Evolutionary conservation across 2,797 vertebrate genomes (phyloP), one percentile per base, ranked within the genome.

Genomic region (Urocyon cinereoargenteus): DNA sequence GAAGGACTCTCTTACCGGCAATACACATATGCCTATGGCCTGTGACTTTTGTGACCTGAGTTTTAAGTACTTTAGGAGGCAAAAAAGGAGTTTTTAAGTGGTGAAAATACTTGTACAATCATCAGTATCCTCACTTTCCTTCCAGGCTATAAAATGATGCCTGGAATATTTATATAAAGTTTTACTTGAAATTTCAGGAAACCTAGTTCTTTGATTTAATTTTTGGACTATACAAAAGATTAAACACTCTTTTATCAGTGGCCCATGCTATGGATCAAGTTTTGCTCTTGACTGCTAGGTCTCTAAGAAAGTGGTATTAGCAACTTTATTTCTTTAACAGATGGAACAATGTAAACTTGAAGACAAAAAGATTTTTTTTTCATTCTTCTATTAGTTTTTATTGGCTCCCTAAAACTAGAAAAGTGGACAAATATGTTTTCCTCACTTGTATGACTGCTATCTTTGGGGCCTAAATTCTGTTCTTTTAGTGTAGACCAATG

Each of bases 121-220:
- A 70, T 62, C 9, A 22, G 62, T 90, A 70, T 2, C 15, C n/a
- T 79, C n/a, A 53, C 21, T 79, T 81, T 90, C 61, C 16, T 94
- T 77, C 85, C 18, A 95, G 34, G 6, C 14, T 95, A 70, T 53
- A 91, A 86, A 96, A 45, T 49, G 5, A 45, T 83, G 28, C 6
- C 86, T 51, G 34, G 88, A 49, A 34, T 66, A 83, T 64, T 87
- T 87, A 66, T 36, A 68, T n/a, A 53, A 81, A 88, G 40, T 79
- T 94, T 92, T 55, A 68, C 22, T 31, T 91, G 86, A 68, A 92
- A 88, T 62, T 53, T 90, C 22, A 94, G 73, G 31, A 81, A 93
- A 83, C 31, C 18, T 45, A 55, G 13, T 78, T 82, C 61, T 93
- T 78, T n/a, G 18, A 94, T 77, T 89, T 73, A 87, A 82, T 82